Base-by-base conservation (phyloP, 1,140 invertebrate species). In the Bactericera cockerelli region DNA sequence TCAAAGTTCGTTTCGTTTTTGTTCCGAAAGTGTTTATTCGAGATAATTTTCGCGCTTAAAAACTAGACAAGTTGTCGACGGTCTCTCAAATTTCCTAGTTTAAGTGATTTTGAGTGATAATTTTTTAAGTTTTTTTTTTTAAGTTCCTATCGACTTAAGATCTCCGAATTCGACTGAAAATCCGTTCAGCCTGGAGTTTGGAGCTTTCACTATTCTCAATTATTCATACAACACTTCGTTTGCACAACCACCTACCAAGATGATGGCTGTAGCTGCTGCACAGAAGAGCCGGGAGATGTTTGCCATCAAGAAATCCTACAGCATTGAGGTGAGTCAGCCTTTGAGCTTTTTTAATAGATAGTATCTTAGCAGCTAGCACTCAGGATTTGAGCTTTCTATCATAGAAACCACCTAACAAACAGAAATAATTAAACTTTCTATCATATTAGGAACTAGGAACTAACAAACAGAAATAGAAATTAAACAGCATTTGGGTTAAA, bases 281-380 rank as follows among this genome's bases (percentile, higher is more conserved):
- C 86, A 89, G 75, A 89, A 89, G 74, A 91, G 89, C 74, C 83
- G 89, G 70, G 87, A 91, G 73, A 87, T 89, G 84, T 91, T 91
- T 78, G 88, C 88, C 73, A 92, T 91, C 76, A 91, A 93, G 76
- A 94, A 94, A 72, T 92, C 89, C 64, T 95, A 94, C 80, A 94
- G 90, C 77, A 91, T 93, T 71, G 92, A 94, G 87, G 91, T 94
- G 76, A 85, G 84, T 78, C 56, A 56, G n/a, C n/a, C 33, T n/a
- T n/a, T n/a, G n/a, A n/a, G n/a, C n/a, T n/a, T n/a, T n/a, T n/a
- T n/a, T n/a, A n/a, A n/a, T n/a, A n/a, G n/a, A n/a, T n/a, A n/a
- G n/a, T n/a, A n/a, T n/a, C n/a, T n/a, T n/a, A n/a, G n/a, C n/a
- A n/a, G n/a, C n/a, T n/a, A n/a, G n/a, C n/a, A n/a, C n/a, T n/a